A percentile compares a stretch with the other conserved stretches of the same genome.
Conservation (phyloP, 2,113 vertebrate genomes). For the Glaucidium brasilianum region DNA sequence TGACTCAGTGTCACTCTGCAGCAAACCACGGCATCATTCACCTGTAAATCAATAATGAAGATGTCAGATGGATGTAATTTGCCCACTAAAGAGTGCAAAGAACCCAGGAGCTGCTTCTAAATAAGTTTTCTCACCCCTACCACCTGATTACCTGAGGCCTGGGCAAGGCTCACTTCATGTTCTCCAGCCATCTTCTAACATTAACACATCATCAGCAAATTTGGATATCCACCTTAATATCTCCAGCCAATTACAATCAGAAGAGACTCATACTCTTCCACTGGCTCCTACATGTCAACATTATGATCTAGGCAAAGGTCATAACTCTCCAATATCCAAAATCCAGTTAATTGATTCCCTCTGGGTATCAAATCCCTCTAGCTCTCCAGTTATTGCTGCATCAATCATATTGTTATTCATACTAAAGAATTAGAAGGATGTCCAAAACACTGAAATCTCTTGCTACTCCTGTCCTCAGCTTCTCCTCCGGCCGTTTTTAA, state of each 20-base stretch:
- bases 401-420: conserved; percentile 63
- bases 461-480: not conserved
- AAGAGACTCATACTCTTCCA: not conserved
- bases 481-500: conserved; percentile 38
- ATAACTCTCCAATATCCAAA: conserved; percentile 57
- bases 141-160: not conserved
- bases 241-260: not conserved
- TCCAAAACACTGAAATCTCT: conserved; percentile 44
- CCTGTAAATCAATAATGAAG: not conserved
- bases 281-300: not conserved
- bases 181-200: not conserved
- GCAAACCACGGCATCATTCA: not conserved
- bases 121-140: not conserved
- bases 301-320: conserved; percentile 49
- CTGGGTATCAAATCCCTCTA: conserved; percentile 53
- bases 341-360: conserved; percentile 60
- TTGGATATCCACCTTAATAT: not conserved
- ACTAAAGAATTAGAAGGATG: conserved; percentile 35
- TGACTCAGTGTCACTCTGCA: not conserved
- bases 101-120: not conserved
- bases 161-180: not conserved
- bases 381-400: conserved; percentile 45
- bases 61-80: not conserved
- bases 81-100: not conserved
- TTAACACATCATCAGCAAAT: not conserved